Evolutionary conservation across 64 coral and sea anemone species (phyloP).

Genomic region (Stylophora pistillata): DNA sequence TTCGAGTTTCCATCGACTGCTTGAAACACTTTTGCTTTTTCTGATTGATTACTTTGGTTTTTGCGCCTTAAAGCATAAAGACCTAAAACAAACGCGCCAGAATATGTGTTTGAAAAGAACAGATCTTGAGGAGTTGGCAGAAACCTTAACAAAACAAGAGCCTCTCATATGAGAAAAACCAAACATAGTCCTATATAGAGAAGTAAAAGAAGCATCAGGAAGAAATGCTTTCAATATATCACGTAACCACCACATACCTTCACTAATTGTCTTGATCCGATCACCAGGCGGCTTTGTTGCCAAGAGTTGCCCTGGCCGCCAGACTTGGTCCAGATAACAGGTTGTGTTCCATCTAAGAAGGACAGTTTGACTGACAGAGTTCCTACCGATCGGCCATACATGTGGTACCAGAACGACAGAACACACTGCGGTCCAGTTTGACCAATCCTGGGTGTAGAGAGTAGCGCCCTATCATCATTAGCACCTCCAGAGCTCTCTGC

Average conservation of each 20-base stretch:
- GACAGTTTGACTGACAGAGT: slow-evolving; percentile 74
- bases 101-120: too few relatives aligned
- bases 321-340: slow-evolving; percentile 66
- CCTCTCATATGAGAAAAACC: not conserved
- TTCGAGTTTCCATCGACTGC: too few relatives aligned
- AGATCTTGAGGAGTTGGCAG: too few relatives aligned
- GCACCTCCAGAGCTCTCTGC: slow-evolving; percentile 82
- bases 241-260: slow-evolving; percentile 40
- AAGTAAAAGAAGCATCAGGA: not conserved
- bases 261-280: slow-evolving; percentile 86
- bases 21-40: too few relatives aligned
- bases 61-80: too few relatives aligned
- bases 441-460: slow-evolving; percentile 79
- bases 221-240: not conserved
- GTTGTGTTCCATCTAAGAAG: slow-evolving; percentile 65
- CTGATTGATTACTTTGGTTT: too few relatives aligned
- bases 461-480: slow-evolving; percentile 62
- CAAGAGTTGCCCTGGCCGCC: slow-evolving; percentile 80
- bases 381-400: slow-evolving; percentile 65
- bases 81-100: too few relatives aligned
- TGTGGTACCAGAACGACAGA: slow-evolving; percentile 95
- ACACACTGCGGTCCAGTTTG: slow-evolving; percentile 84
- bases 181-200: not conserved
- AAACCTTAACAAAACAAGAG: too few relatives aligned
- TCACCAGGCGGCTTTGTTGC: slow-evolving; percentile 47